Evolutionary conservation across 2,797 vertebrate species (phyloP), one percentile per base, ranked within the genome.

Genomic region (Odontamblyopus lacepedii): DNA sequence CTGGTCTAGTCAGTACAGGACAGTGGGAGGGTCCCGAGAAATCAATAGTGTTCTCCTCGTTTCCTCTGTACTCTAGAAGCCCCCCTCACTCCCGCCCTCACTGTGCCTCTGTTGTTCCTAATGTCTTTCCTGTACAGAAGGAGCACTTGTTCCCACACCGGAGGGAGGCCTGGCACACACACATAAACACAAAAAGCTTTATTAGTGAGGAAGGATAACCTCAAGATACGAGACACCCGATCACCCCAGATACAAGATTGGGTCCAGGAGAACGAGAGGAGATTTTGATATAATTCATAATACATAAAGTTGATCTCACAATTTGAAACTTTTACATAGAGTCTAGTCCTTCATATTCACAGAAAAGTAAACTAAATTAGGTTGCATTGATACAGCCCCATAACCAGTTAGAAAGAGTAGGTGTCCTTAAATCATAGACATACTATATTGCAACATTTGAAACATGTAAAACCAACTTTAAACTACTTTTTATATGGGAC

Each of bases 41-140:
- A 81, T 85, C 30, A 77, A 91, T 88, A 85, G 89, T 90, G 91
- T 90, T 92, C 85, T 91, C 82, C 67, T 81, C 85, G 72, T 89
- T 92, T 93, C 89, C 89, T 89, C 74, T 69, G 87, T 89, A 90
- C 83, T 88, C 85, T 92, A 88, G 92, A 92, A 86, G 77, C 41
- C 41, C 77, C 74, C 77, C 74, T 72, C 50, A 64, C 69, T 44
- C 30, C 2, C 67, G 30, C 18, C 0, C 16, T 57, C 76, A 48
- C 50, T 57, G 11, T 67, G 59, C 79, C 63, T 44, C 23, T 72
- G 79, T 82, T 87, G 83, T 78, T 86, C 77, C 79, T 80, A 76
- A 87, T 83, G 78, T 87, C 83, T 85, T 90, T 88, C 88, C 87
- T 88, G 87, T 78, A 68, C 78, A 81, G 61, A 65, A 73, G 67